Base-by-base conservation (phyloP, 2,888 invertebrate species). In the Hydroisotoma schaefferi region DNA sequence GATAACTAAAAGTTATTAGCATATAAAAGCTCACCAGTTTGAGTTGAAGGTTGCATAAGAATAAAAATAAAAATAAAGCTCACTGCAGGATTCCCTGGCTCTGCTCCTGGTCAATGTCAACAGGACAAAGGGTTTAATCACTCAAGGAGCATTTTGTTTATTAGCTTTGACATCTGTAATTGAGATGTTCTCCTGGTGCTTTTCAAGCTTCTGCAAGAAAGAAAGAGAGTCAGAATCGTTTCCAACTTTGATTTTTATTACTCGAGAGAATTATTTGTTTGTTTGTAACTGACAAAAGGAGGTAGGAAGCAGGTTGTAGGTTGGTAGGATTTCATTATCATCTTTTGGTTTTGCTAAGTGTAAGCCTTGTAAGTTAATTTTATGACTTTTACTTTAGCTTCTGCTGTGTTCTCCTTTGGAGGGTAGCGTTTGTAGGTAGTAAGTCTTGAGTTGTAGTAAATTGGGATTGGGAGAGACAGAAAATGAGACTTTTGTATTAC, bases 221-320 rank as follows among this genome's bases (percentile, higher is more conserved):
- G n/a, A n/a, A n/a, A n/a, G n/a, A n/a, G n/a, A n/a, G n/a, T n/a
- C n/a, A n/a, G n/a, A n/a, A n/a, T n/a, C n/a, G n/a, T n/a, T n/a
- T n/a, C n/a, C n/a, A n/a, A n/a, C n/a, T n/a, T 40, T 40, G 40
- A 40, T 40, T 40, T 40, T 40, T 40, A 40, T 40, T 40, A 40
- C 40, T 4, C 15, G 20, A 15, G 5, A 20, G n/a, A 40, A 40
- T 40, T 40, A 40, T 40, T 40, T 20, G n/a, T 40, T 40, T 40
- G 40, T 40, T 20, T 40, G 40, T n/a, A n/a, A n/a, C n/a, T n/a
- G n/a, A n/a, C n/a, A n/a, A n/a, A n/a, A n/a, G n/a, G n/a, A n/a
- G n/a, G n/a, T n/a, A n/a, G n/a, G n/a, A n/a, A n/a, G n/a, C n/a
- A n/a, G n/a, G n/a, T n/a, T n/a, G n/a, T n/a, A n/a, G n/a, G n/a